Evolutionary conservation across 2,888 invertebrate species (phyloP), one percentile per base, ranked within the genome.

Genomic region (Desoria tigrina): DNA sequence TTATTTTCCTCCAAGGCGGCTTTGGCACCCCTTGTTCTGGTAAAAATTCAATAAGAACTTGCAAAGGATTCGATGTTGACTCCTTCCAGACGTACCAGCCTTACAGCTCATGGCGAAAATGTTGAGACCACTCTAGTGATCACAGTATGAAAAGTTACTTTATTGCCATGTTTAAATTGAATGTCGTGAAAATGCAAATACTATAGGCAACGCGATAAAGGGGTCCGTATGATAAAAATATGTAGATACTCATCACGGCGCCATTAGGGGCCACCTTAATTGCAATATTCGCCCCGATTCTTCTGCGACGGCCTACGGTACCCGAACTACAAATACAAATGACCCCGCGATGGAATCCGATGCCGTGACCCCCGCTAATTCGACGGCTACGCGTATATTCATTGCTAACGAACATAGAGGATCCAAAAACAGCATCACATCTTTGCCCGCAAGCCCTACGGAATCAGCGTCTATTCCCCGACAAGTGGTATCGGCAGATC

Each of bases 171-270:
- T n/a, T n/a, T n/a, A n/a, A n/a, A n/a, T n/a, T n/a, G n/a, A n/a
- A n/a, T n/a, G n/a, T n/a, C n/a, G n/a, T n/a, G n/a, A n/a, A n/a
- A n/a, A n/a, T n/a, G n/a, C n/a, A n/a, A n/a, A n/a, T n/a, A n/a
- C n/a, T n/a, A n/a, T n/a, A n/a, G n/a, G n/a, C n/a, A n/a, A n/a
- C n/a, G n/a, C n/a, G n/a, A n/a, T n/a, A n/a, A n/a, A n/a, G n/a
- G n/a, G n/a, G n/a, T n/a, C n/a, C n/a, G n/a, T n/a, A n/a, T n/a
- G n/a, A n/a, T n/a, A n/a, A n/a, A n/a, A n/a, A n/a, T n/a, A n/a
- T n/a, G n/a, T n/a, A n/a, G n/a, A 68, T 76, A n/a, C 56, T 76
- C 0, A 45, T 76, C 14, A 73, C 73, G 11, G 74, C 76, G 11
- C 76, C 76, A 0, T 7, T 68, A 1, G 76, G 76, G 14, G 69